Evolutionary conservation across 2,113 vertebrate genomes (phyloP).

Genomic region (Cavia aperea): DNA sequence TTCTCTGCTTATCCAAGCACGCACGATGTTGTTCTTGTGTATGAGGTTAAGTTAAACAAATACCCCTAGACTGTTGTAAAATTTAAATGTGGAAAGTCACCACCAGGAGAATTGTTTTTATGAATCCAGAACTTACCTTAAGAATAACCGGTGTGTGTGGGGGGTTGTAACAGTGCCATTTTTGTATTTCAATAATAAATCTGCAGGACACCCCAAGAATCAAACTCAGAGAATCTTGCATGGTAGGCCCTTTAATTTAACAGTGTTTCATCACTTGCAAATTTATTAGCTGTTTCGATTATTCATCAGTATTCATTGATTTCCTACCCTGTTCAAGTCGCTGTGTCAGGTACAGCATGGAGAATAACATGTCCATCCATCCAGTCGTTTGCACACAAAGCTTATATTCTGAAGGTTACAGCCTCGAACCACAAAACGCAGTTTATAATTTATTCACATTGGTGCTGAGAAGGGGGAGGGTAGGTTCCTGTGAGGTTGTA

Average conservation of each 20-base stretch:
- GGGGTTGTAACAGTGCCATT: neutral
- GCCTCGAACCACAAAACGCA: neutral
- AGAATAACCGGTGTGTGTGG: slow-evolving; percentile 31
- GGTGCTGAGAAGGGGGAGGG: neutral
- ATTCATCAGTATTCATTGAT: neutral
- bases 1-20: neutral
- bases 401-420: neutral
- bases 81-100: slow-evolving; percentile 13
- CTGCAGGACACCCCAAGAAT: neutral
- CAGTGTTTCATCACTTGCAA: neutral
- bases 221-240: neutral
- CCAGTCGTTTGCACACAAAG: neutral
- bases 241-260: neutral
- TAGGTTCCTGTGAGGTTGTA: neutral
- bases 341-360: neutral
- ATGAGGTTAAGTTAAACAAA: slow-evolving; percentile 23
- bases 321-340: neutral
- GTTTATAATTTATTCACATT: neutral
- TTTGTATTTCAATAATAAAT: neutral
- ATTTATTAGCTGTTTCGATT: neutral
- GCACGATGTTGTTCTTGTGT: neutral
- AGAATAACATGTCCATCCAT: neutral
- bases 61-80: slow-evolving; percentile 11
- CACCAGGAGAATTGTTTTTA: slow-evolving; percentile 34
- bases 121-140: slow-evolving; percentile 17